A percentile compares a stretch with the other conserved stretches of the same genome.
Conservation (phyloP, 2,888 invertebrate genomes). For the Cordilura impudica region DNA sequence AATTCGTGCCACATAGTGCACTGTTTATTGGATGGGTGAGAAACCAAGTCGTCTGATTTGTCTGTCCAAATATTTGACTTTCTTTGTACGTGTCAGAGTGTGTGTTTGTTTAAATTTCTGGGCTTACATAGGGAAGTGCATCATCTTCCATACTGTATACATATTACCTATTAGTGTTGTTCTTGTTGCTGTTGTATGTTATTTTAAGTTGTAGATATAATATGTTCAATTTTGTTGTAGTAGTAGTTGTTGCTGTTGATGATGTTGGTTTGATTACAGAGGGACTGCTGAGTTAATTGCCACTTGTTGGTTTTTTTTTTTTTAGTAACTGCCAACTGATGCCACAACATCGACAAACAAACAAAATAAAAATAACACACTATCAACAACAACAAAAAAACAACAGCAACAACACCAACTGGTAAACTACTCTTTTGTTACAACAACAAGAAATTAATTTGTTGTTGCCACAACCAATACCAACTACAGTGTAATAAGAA, state of each 20-base stretch:
- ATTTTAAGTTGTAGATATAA: slow-evolving; percentile 52
- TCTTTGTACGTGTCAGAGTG: neutral
- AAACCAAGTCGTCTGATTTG: neutral
- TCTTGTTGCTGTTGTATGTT: slow-evolving; percentile 15
- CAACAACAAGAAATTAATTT: slow-evolving; percentile 50
- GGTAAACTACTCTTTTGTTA: slow-evolving; percentile 26
- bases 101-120: slow-evolving; percentile 2
- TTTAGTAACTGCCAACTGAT: slow-evolving; percentile 68
- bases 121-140: slow-evolving; percentile 13
- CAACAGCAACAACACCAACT: slow-evolving; percentile 3
- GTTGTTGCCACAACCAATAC: slow-evolving; percentile 47
- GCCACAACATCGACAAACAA: slow-evolving; percentile 66
- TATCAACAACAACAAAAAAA: slow-evolving; percentile 1
- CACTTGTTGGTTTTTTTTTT: slow-evolving; percentile 62
- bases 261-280: slow-evolving; percentile 56
- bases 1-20: too few species aligned
- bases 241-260: slow-evolving; percentile 40
- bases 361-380: slow-evolving; percentile 55
- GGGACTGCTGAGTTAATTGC: slow-evolving; percentile 64
- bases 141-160: neutral
- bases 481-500: neutral
- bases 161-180: slow-evolving; percentile 5
- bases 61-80: neutral
- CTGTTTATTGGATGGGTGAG: neutral
- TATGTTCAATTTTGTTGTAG: slow-evolving; percentile 33